Percentiles rank a stretch among this genome's conserved stretches.
Evolutionary conservation across 2,888 invertebrate species (phyloP).

Genomic region (Drosophila nigricruria): DNA sequence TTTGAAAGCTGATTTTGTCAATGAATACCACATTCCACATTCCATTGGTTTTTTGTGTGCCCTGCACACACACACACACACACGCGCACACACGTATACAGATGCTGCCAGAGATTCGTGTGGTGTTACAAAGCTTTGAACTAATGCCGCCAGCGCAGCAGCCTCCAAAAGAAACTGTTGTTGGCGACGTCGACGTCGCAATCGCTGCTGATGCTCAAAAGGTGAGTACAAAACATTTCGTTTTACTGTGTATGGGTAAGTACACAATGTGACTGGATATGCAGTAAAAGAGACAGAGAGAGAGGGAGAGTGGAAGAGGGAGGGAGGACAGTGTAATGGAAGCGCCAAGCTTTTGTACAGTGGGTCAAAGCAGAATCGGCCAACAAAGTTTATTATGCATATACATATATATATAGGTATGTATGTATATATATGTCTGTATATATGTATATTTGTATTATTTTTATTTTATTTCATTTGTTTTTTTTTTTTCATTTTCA

Average conservation of each 20-base stretch:
- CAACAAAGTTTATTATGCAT: constrained; percentile 14
- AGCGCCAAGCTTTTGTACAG: constrained; percentile 45
- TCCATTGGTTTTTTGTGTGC: constrained; percentile 62
- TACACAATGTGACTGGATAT: constrained; percentile 50
- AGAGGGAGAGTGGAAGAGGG: not conserved
- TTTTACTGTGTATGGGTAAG: constrained; percentile 41
- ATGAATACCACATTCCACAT: constrained; percentile 84
- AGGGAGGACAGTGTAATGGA: not conserved
- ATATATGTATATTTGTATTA: constrained; percentile 6
- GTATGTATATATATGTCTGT: not conserved
- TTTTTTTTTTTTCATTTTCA: constrained; percentile 36
- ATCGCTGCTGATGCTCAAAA: constrained; percentile 28
- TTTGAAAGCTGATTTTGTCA: constrained; percentile 86
- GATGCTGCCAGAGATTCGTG: constrained; percentile 39
- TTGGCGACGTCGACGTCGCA: constrained; percentile 9
- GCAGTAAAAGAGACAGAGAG: constrained; percentile 20
- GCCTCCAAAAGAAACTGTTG: constrained; percentile 49
- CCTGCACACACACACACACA: constrained; percentile 38
- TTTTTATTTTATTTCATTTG: constrained; percentile 10
- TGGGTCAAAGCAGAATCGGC: constrained; percentile 57
- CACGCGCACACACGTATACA: constrained; percentile 17
- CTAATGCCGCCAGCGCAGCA: constrained; percentile 77
- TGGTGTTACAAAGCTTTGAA: constrained; percentile 81
- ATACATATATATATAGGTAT: not conserved
- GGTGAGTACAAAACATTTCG: constrained; percentile 60